Base-by-base conservation (phyloP, 2,113 vertebrate genomes). In the Chaetodon trifascialis region DNA sequence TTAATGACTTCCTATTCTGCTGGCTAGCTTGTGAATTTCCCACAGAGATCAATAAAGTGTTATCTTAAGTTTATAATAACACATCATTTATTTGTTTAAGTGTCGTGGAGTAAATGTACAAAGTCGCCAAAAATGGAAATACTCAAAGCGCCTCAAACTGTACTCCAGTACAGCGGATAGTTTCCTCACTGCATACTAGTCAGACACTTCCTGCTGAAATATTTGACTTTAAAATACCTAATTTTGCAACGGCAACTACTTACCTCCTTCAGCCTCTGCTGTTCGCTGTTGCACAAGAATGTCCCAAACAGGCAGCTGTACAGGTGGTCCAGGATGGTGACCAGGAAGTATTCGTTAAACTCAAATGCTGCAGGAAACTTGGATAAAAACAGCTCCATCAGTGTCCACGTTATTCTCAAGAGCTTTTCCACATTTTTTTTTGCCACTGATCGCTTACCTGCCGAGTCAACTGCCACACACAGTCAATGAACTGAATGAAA, bases 241-340 rank as follows among this genome's bases (percentile, higher is more conserved):
- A 38, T 64, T 75, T 65, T 36, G 1, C 19, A 47, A 5, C 9
- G 15, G 23, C 6, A 47, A 55, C 5, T 5, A 44, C 92, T 94
- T 92, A 99, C 98, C 96, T 99, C 97, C 84, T 97, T 97, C 64
- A 96, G 76, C 80, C 97, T 94, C 88, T 99, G 97, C 90, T 98
- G 97, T 86, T 99, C 98, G 11, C 98, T 97, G 92, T 98, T 99
- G 88, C 96, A 98, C 69, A 99, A 95, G 89, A 99, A 99, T 0
- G 98, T 99, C 80, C 98, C 98, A 79, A 99, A 99, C 82, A 99
- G 93, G 77, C 98, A 99, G 95, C 98, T 99, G 90, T 99, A 98
- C 4, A 99, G 94, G 87, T 99, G 98, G 80, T 99, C 98, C 95
- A 99, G 93, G 86, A 99, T 96, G 73, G 97, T 98, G 30, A 99